These are phyloP conservation scores for Eupleurogrammus muticus DNA, from an alignment of 2,797 vertebrate genomes.

Conservation along the genomic window DNA sequence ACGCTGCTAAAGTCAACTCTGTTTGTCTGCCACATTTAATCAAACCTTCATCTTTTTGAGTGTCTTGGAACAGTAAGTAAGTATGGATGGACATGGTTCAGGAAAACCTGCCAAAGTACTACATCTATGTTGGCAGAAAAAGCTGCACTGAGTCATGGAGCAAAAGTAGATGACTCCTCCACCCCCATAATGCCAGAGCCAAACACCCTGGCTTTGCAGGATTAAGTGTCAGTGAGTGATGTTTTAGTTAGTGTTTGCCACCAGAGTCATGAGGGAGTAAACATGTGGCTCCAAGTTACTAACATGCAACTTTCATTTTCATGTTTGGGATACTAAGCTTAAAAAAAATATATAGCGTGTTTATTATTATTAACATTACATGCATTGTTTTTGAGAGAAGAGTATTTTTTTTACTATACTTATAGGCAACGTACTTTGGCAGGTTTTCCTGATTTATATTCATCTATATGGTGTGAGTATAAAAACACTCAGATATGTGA, in stretches of 20 bases:
- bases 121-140: slow-evolving; percentile 6
- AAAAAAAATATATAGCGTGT: not conserved
- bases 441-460: not conserved
- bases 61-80: not conserved
- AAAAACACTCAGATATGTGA: not conserved
- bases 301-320: not conserved
- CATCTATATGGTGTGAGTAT: not conserved
- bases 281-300: not conserved
- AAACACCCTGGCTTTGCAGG: not conserved
- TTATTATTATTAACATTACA: not conserved
- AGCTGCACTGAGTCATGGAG: slow-evolving; percentile 28
- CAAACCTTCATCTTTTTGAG: no score
- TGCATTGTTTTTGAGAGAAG: not conserved
- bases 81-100: slow-evolving; percentile 14
- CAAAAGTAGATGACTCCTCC: slow-evolving; percentile 8
- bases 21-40: no score
- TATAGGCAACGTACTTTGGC: no score
- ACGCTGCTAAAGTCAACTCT: not conserved
- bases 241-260: slow-evolving; percentile 3
- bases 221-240: slow-evolving; percentile 3
- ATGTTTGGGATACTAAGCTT: not conserved
- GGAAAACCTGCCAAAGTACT: slow-evolving; percentile 6
- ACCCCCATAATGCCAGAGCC: slow-evolving; percentile 9
- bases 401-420: not conserved
- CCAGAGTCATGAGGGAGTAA: not conserved